These are phyloP conservation scores for Acanthisitta chloris DNA, from an alignment of 2,113 vertebrate genomes.

Conservation along the genomic window DNA sequence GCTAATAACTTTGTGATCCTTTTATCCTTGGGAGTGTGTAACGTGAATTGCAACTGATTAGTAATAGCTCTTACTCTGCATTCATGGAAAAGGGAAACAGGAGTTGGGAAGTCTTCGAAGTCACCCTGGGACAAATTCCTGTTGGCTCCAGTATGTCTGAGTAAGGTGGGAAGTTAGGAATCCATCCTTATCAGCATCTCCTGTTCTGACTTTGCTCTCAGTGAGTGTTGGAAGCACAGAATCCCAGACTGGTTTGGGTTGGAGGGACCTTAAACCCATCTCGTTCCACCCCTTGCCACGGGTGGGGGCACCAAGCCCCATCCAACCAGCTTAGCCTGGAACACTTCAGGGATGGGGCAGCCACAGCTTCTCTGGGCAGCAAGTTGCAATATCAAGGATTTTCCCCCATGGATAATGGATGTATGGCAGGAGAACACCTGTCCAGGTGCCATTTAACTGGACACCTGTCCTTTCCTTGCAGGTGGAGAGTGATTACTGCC, in stretches of 20 bases:
- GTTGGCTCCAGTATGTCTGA: not conserved
- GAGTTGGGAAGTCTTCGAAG: not conserved
- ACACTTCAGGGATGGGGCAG: not conserved
- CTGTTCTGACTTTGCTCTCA: not conserved
- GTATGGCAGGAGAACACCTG: not conserved
- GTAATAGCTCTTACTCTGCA: rapidly evolving
- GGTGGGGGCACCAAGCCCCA: not conserved
- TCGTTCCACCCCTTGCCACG: not conserved
- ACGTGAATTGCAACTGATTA: rapidly evolving
- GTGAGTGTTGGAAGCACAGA: not conserved
- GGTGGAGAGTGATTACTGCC: slow-evolving; percentile 97
- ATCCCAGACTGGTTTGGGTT: not conserved
- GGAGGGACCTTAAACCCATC: not conserved
- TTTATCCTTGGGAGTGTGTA: rapidly evolving
- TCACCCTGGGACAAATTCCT: not conserved
- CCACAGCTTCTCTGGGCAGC: not conserved
- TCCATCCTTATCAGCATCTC: rapidly evolving
- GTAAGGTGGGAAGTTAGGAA: not conserved
- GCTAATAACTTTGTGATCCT: not conserved
- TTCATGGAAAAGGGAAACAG: not conserved
- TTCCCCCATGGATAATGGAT: not conserved
- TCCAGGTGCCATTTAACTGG: not conserved
- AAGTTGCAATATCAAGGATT: not conserved
- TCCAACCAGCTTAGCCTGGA: not conserved
- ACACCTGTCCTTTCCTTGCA: not conserved